These are phyloP conservation scores for Thermophis baileyi DNA, from an alignment of 2,113 vertebrate species.

Conservation along the genomic window DNA sequence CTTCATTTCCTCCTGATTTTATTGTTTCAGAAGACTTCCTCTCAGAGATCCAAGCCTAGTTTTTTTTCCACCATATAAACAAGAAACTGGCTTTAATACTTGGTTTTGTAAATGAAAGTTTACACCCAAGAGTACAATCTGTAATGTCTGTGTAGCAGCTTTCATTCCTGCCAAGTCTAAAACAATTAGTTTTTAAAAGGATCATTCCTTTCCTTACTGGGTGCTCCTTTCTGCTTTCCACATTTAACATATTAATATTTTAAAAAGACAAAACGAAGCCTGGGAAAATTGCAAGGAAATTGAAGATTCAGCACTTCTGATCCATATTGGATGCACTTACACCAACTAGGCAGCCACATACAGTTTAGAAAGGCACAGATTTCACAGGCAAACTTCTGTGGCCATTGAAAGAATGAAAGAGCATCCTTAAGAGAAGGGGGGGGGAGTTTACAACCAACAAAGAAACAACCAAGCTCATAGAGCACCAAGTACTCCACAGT, in stretches of 20 bases:
- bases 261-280: neutral
- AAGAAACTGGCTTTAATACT: neutral
- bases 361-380: neutral
- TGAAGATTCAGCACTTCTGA: neutral
- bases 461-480: neutral
- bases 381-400: neutral
- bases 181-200: neutral
- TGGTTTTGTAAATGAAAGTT: neutral
- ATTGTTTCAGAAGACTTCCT: neutral
- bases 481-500: neutral
- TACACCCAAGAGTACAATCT: neutral
- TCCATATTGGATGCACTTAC: neutral
- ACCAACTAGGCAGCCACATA: neutral
- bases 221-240: neutral
- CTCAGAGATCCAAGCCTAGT: neutral
- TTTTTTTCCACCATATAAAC: neutral
- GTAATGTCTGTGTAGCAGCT: neutral
- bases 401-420: neutral
- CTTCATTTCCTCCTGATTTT: neutral
- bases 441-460: neutral
- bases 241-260: neutral
- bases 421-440: neutral
- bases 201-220: neutral
- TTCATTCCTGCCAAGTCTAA: constrained; percentile 3
- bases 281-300: neutral